phyloP scores from a whole-genome alignment of 2,113 vertebrate species.

The Rhineura floridana region DNA sequence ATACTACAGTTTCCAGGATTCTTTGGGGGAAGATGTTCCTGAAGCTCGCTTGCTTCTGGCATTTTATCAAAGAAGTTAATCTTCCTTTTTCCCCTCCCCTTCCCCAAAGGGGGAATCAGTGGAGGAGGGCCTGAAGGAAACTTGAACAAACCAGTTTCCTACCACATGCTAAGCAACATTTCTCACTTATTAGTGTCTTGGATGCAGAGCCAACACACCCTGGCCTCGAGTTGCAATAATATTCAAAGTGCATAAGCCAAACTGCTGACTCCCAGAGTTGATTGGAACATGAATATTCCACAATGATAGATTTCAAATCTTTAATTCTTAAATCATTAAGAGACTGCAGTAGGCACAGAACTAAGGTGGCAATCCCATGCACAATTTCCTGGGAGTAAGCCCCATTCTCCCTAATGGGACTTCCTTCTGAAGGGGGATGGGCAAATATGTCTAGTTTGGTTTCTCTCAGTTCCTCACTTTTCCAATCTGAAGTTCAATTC shows the following conservation, averaged over 20 bases:
- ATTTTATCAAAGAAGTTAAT: slow-evolving; percentile 19
- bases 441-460: too few species aligned
- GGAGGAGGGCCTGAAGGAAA: slow-evolving; percentile 33
- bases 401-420: too few species aligned
- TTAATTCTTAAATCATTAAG: neutral
- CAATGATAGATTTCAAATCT: neutral
- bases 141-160: slow-evolving; percentile 23
- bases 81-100: neutral
- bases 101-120: slow-evolving; percentile 12
- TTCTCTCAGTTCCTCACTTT: too few species aligned
- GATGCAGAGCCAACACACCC: neutral
- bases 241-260: neutral
- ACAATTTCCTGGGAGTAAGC: too few species aligned
- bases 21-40: neutral
- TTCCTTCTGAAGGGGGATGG: too few species aligned
- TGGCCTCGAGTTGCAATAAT: fast-evolving
- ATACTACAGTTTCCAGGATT: too few species aligned
- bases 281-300: slow-evolving; percentile 1
- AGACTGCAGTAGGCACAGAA: neutral
- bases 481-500: too few species aligned
- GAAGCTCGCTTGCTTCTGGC: slow-evolving; percentile 11
- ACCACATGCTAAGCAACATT: fast-evolving
- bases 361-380: neutral
- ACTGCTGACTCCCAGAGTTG: neutral
- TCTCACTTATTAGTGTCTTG: neutral